These are phyloP conservation scores for Palythoa caribaeorum DNA, from an alignment of 92 coral and sea anemone genomes.

Conservation along the genomic window DNA sequence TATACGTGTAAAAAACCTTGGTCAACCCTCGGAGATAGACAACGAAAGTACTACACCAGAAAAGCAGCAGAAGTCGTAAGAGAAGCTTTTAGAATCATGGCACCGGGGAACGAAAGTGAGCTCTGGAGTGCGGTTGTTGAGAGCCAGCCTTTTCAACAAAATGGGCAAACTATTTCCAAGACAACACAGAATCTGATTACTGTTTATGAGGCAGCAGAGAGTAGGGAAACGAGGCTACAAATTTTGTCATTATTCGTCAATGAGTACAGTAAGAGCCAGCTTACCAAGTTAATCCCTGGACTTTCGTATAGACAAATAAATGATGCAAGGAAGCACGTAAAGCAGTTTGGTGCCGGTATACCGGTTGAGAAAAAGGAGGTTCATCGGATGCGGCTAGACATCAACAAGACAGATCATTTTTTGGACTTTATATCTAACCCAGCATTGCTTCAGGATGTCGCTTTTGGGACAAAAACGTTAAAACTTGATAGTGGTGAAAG, in stretches of 20 bases:
- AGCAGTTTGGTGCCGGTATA: conserved; percentile 21
- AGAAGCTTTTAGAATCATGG: conserved; percentile 11
- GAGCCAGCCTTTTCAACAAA: conserved; percentile 8
- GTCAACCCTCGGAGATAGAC: conserved; percentile 1
- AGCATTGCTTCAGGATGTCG: conserved; percentile 14
- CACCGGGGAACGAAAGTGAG: conserved; percentile 12
- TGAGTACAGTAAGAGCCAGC: conserved; percentile 30
- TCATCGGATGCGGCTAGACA: conserved; percentile 19
- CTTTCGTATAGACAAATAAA: conserved; percentile 8
- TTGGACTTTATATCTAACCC: conserved; percentile 19
- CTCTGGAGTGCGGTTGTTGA: conserved; percentile 22
- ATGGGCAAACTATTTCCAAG: not conserved
- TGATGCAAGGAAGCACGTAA: conserved; percentile 4
- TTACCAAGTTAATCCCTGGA: conserved; percentile 11
- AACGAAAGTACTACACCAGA: not conserved
- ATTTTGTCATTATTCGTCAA: conserved; percentile 1
- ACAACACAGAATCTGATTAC: not conserved
- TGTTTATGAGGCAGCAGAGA: conserved; percentile 25
- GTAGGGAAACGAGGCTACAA: conserved; percentile 17
- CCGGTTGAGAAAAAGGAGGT: conserved; percentile 17
- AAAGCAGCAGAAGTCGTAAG: conserved; percentile 7
- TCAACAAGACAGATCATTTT: conserved; percentile 6
- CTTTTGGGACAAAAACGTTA: conserved; percentile 19
- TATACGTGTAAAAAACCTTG: conserved; percentile 2
- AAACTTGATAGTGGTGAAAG: conserved; percentile 22